Evolutionary conservation across 2,797 vertebrate genomes (phyloP).

Genomic region (Pseudotriccus pelzelni): DNA sequence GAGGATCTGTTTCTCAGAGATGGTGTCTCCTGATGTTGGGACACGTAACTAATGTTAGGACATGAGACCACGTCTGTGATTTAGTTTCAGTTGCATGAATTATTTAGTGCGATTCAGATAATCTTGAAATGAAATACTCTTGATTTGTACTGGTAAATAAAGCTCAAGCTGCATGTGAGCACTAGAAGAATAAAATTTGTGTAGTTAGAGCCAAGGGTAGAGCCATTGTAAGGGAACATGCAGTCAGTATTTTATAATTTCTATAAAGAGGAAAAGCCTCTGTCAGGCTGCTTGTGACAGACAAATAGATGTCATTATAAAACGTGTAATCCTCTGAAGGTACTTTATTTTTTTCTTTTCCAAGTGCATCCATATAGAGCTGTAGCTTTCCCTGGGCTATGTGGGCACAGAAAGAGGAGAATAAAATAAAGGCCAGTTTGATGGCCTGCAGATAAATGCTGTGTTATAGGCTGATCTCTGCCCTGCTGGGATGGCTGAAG

Average conservation of each 20-base stretch:
- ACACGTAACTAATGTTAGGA: background rate
- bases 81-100: background rate
- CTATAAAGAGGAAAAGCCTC: background rate
- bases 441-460: background rate
- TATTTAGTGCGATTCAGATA: background rate
- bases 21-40: background rate
- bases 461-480: background rate
- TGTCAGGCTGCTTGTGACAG: background rate
- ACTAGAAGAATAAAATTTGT: background rate
- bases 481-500: background rate
- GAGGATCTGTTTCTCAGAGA: no score
- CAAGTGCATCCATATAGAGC: background rate
- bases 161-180: background rate
- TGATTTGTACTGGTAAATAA: background rate
- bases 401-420: background rate
- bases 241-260: background rate
- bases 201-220: background rate
- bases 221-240: background rate
- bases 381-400: background rate
- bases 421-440: background rate
- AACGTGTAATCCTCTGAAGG: background rate
- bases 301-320: background rate
- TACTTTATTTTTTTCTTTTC: background rate
- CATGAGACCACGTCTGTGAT: background rate
- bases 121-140: background rate